A percentile compares a stretch with the other conserved stretches of the same genome.
Evolutionary conservation across 2,797 vertebrate genomes (phyloP).

Genomic region (Centropyge bicolor): DNA sequence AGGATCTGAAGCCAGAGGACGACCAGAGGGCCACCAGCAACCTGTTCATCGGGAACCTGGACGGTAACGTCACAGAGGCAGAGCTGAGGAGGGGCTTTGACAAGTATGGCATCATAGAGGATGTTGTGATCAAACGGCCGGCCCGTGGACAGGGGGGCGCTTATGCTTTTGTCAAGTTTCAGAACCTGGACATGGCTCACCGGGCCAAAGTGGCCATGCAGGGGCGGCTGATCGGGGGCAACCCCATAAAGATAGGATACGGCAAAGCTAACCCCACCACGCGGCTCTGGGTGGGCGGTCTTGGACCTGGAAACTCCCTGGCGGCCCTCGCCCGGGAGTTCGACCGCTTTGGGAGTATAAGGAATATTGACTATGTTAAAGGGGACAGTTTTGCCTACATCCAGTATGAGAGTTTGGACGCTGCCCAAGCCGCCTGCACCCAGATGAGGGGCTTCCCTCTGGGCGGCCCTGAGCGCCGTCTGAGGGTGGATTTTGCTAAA

Average conservation of each 20-base stretch:
- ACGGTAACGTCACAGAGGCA: slow-evolving; percentile 92
- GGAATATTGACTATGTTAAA: slow-evolving; percentile 97
- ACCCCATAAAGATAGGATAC: slow-evolving; percentile 96
- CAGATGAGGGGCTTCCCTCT: slow-evolving; percentile 97
- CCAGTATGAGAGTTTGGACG: slow-evolving; percentile 97
- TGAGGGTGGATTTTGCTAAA: slow-evolving; percentile 97
- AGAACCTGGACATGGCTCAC: slow-evolving; percentile 98
- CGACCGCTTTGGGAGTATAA: slow-evolving; percentile 96
- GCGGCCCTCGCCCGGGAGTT: slow-evolving; percentile 95
- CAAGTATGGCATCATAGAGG: slow-evolving; percentile 96
- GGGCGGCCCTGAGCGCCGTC: slow-evolving; percentile 91
- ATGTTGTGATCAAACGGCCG: slow-evolving; percentile 96
- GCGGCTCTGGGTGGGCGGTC: slow-evolving; percentile 95
- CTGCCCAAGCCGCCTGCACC: slow-evolving; percentile 94
- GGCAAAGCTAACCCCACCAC: slow-evolving; percentile 98
- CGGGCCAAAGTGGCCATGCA: slow-evolving; percentile 98
- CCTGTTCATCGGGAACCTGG: slow-evolving; percentile 96
- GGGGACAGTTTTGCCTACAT: slow-evolving; percentile 98
- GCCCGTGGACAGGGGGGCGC: slow-evolving; percentile 93
- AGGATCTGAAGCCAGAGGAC: slow-evolving; percentile 96
- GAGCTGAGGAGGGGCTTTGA: slow-evolving; percentile 94
- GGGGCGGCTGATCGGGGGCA: slow-evolving; percentile 92
- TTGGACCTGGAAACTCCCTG: slow-evolving; percentile 92
- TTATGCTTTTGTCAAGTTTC: slow-evolving; percentile 98
- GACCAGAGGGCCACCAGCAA: slow-evolving; percentile 97